Conservation (phyloP, 2,888 invertebrate species). For the Sesia apiformis region DNA sequence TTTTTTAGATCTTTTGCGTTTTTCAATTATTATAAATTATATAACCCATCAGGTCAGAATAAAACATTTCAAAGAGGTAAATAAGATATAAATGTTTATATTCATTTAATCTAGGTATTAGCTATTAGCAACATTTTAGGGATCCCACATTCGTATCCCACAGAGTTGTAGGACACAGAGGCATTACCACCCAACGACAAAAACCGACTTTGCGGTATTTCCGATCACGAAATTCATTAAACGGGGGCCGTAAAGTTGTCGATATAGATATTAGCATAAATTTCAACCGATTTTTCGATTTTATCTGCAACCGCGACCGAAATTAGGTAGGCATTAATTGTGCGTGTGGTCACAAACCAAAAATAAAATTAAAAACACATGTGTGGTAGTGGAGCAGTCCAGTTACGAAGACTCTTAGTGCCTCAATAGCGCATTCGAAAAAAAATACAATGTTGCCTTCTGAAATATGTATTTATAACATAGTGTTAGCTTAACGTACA, state of each 20-base stretch:
- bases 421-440: too few species aligned
- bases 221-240: slow-evolving; percentile 59
- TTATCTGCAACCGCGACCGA: slow-evolving; percentile 43
- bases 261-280: slow-evolving; percentile 54
- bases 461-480: too few species aligned
- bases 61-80: too few species aligned
- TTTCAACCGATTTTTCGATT: slow-evolving; percentile 26
- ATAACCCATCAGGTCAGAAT: too few species aligned
- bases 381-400: neutral
- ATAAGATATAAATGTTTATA: too few species aligned
- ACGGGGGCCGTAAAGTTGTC: slow-evolving; percentile 31
- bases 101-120: neutral
- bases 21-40: too few species aligned
- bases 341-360: slow-evolving; percentile 29
- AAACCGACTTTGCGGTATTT: slow-evolving; percentile 53
- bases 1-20: too few species aligned
- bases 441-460: too few species aligned
- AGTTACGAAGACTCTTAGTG: slow-evolving; percentile 13
- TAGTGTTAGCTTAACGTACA: too few species aligned
- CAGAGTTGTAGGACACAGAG: neutral
- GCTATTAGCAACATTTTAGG: neutral
- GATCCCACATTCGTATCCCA: neutral
- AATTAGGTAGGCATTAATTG: slow-evolving; percentile 49
- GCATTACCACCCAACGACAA: slow-evolving; percentile 33
- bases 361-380: neutral